Evolutionary conservation across 2,888 invertebrate species (phyloP).

Genomic region (Spatulosminthurus flaviceps): DNA sequence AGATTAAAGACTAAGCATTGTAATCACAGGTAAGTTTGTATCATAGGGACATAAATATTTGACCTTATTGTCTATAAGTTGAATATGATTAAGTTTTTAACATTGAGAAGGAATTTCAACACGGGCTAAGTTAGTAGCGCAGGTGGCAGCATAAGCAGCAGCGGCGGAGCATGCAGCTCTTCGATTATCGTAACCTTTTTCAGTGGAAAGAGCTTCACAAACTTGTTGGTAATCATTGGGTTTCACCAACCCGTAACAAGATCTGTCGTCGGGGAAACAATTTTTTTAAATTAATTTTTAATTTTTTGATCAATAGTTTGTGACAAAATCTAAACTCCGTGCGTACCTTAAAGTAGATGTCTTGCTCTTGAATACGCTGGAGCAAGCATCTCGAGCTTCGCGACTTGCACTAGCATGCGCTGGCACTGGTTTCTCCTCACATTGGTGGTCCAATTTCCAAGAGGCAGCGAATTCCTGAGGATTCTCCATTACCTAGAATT

Average conservation of each 20-base stretch:
- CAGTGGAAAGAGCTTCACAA: constrained; percentile 70
- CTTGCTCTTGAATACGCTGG: constrained; percentile 28
- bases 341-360: constrained; percentile 39
- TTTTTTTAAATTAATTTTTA: too few species aligned
- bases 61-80: neutral
- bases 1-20: too few species aligned
- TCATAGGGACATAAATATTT: neutral
- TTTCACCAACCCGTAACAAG: constrained; percentile 70
- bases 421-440: constrained; percentile 44
- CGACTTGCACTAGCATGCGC: constrained; percentile 9
- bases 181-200: constrained; percentile 53
- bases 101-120: constrained; percentile 6
- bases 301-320: too few species aligned
- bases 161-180: constrained; percentile 57
- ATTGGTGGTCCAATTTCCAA: constrained; percentile 51
- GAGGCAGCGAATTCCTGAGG: constrained; percentile 36
- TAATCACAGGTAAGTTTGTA: constrained; percentile 10
- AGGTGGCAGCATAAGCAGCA: constrained; percentile 30
- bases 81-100: neutral
- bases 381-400: constrained; percentile 32
- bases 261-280: too few species aligned
- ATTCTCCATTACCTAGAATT: constrained; percentile 36
- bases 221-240: constrained; percentile 73
- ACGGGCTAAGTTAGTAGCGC: neutral
- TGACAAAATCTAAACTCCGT: too few species aligned